Conservation (phyloP, 1,140 invertebrate genomes). For the Thaumetopoea pityocampa region DNA sequence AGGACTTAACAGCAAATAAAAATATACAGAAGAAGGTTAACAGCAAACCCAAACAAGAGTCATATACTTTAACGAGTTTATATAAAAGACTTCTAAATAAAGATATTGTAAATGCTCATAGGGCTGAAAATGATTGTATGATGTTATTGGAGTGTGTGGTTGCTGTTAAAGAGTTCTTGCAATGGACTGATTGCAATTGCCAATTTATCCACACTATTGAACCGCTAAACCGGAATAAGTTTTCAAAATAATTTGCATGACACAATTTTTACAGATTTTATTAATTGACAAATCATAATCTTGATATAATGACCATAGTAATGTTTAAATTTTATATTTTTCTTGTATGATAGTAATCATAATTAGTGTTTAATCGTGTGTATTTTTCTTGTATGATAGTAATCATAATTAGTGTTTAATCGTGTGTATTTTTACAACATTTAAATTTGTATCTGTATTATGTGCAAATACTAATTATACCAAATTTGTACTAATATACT, state of each 20-base stretch:
- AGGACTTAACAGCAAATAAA: slow-evolving; percentile 13
- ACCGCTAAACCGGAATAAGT: slow-evolving; percentile 24
- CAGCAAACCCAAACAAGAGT: slow-evolving; percentile 36
- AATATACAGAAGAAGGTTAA: slow-evolving; percentile 12
- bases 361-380: too few relatives aligned
- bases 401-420: too few relatives aligned
- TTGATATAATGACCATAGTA: too few relatives aligned
- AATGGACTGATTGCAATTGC: slow-evolving; percentile 76
- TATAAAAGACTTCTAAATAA: slow-evolving; percentile 72
- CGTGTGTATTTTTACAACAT: too few relatives aligned
- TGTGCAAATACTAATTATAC: too few relatives aligned
- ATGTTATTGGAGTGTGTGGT: slow-evolving; percentile 76
- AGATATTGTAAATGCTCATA: slow-evolving; percentile 64
- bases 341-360: too few relatives aligned
- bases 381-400: too few relatives aligned
- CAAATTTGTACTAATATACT: too few relatives aligned
- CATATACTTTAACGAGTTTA: slow-evolving; percentile 74
- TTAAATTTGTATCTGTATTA: too few relatives aligned
- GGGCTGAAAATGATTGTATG: slow-evolving; percentile 78
- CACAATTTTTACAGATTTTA: too few relatives aligned
- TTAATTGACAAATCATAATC: too few relatives aligned
- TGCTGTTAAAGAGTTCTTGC: slow-evolving; percentile 74
- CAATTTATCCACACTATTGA: slow-evolving; percentile 48
- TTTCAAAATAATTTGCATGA: not conserved
- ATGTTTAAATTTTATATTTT: too few relatives aligned